Evolutionary conservation across 2,888 invertebrate genomes (phyloP).

Genomic region (Allygus modestus): DNA sequence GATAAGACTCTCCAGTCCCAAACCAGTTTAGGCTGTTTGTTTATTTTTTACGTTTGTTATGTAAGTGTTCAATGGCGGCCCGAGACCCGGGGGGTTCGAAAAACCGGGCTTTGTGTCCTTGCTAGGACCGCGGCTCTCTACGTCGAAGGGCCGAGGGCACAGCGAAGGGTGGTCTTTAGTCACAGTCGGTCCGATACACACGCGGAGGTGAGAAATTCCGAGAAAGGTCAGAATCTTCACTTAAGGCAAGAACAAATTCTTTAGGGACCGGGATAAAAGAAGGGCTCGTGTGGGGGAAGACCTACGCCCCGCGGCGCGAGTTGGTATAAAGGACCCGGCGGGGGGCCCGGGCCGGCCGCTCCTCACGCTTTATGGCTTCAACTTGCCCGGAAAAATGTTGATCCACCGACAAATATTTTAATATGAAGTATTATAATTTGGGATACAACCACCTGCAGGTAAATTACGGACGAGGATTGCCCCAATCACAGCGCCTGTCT

Average conservation of each 20-base stretch:
- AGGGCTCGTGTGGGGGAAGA: slow-evolving; percentile 30
- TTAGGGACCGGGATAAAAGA: slow-evolving; percentile 44
- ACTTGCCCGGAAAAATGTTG: slow-evolving; percentile 60
- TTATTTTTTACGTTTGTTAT: neutral
- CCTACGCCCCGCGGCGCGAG: slow-evolving; percentile 30
- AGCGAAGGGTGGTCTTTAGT: slow-evolving; percentile 43
- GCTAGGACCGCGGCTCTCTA: neutral
- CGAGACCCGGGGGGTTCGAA: neutral
- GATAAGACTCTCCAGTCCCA: too few species aligned
- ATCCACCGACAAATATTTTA: slow-evolving; percentile 60
- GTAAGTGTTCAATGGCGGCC: neutral
- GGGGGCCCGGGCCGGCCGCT: slow-evolving; percentile 32
- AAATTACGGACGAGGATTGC: slow-evolving; percentile 2
- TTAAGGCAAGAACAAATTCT: slow-evolving; percentile 54
- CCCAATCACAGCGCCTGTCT: slow-evolving; percentile 19
- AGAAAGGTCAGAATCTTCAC: slow-evolving; percentile 52
- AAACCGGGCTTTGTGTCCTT: slow-evolving; percentile 4
- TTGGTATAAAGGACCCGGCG: slow-evolving; percentile 39
- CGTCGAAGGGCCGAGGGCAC: neutral
- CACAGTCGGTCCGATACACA: slow-evolving; percentile 33
- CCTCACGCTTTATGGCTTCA: slow-evolving; percentile 54
- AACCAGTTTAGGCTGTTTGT: neutral
- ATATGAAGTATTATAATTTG: slow-evolving; percentile 60
- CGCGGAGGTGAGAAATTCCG: slow-evolving; percentile 48
- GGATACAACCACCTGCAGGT: slow-evolving; percentile 57